Evolutionary conservation across 1,140 invertebrate species (phyloP).

Genomic region (Sycophila sp.): DNA sequence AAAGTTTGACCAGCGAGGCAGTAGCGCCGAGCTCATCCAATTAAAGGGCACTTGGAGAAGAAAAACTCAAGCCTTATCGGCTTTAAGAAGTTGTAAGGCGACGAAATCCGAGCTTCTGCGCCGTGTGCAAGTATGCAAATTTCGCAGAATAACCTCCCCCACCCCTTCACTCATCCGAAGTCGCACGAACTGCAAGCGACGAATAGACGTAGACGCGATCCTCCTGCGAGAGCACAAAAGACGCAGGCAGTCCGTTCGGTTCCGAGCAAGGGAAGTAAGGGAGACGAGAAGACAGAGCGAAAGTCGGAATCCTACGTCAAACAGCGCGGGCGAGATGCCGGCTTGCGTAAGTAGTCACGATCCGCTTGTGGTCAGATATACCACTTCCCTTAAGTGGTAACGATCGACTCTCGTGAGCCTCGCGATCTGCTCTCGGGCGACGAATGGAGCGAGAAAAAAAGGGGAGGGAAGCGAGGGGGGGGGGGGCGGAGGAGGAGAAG

Average conservation of each 20-base stretch:
- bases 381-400: constrained; percentile 40
- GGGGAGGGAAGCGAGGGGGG: neutral
- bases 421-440: neutral
- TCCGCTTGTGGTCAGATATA: constrained; percentile 40
- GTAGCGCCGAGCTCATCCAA: neutral
- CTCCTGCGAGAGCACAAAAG: neutral
- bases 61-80: constrained; percentile 9
- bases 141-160: neutral
- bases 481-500: neutral
- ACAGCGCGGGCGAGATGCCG: constrained; percentile 16
- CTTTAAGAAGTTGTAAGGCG: constrained; percentile 13
- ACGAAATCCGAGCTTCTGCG: neutral
- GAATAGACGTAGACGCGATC: too few species aligned
- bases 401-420: constrained; percentile 12
- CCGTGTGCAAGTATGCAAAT: constrained; percentile 21
- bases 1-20: too few species aligned
- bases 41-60: constrained; percentile 10
- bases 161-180: neutral
- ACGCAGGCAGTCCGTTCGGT: too few species aligned
- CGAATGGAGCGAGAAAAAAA: neutral
- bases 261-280: too few species aligned
- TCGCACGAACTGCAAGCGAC: too few species aligned
- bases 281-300: neutral
- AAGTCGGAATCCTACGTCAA: constrained; percentile 15
- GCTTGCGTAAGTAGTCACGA: constrained; percentile 30